A percentile compares a stretch with the other conserved stretches of the same genome.
These are phyloP conservation scores for Bergia puertoricense DNA, from an alignment of 92 coral and sea anemone species.

Conservation along the genomic window DNA sequence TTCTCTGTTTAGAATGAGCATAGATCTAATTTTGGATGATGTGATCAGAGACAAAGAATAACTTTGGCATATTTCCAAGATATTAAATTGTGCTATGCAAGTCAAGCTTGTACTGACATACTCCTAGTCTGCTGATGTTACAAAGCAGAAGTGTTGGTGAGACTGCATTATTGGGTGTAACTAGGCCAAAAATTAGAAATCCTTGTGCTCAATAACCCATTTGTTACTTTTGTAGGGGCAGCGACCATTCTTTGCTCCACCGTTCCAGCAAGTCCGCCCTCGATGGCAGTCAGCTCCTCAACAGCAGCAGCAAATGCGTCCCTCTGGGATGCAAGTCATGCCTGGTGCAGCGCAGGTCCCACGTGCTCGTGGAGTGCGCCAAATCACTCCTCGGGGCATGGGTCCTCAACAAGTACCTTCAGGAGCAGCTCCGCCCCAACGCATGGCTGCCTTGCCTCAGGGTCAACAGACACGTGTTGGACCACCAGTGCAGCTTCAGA, in stretches of 20 bases:
- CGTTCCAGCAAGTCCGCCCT: constrained; percentile 68
- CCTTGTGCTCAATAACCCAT: background rate
- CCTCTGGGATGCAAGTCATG: constrained; percentile 65
- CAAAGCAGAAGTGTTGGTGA: no score
- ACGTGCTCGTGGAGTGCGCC: constrained; percentile 82
- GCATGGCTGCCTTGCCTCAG: constrained; percentile 59
- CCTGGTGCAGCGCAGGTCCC: constrained; percentile 77
- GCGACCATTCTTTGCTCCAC: constrained; percentile 87
- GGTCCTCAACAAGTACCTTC: constrained; percentile 56
- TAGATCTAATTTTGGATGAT: no score
- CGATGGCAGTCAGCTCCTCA: constrained; percentile 78
- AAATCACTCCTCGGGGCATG: constrained; percentile 73
- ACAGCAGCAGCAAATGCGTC: constrained; percentile 85
- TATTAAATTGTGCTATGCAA: no score
- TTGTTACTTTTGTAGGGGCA: constrained; percentile 57
- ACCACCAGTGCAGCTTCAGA: constrained; percentile 43
- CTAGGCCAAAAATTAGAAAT: no score
- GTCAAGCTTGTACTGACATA: no score
- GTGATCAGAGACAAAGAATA: no score
- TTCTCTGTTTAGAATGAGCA: no score
- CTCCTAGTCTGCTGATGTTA: no score
- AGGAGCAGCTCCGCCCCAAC: constrained; percentile 53
- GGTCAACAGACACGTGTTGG: constrained; percentile 47
- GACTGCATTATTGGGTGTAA: no score
- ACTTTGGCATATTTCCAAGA: no score